A percentile compares a stretch with the other conserved stretches of the same genome.
Conservation (phyloP, 2,888 invertebrate species). For the Epistrophella euchroma region DNA sequence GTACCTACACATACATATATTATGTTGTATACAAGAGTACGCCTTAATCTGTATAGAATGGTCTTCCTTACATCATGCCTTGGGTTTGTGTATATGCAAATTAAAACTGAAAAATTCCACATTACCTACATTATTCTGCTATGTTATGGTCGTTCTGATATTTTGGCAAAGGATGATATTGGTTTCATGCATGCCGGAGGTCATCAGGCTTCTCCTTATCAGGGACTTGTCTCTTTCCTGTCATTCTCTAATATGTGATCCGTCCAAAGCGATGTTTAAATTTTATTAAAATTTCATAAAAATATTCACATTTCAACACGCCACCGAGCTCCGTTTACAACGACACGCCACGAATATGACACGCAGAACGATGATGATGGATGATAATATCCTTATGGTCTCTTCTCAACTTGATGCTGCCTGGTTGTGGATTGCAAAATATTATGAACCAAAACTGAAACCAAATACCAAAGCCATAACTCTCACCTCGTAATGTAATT, state of each 20-base stretch:
- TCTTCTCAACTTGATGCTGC: neutral
- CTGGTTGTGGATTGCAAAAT: conserved; percentile 13
- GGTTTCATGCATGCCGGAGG: conserved; percentile 17
- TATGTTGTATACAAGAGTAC: neutral
- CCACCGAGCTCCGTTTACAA: conserved; percentile 11
- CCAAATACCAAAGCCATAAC: neutral
- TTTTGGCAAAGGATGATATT: conserved; percentile 4
- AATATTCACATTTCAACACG: conserved; percentile 17
- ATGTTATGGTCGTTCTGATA: conserved; percentile 25
- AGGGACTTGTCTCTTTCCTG: neutral
- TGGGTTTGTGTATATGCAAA: conserved; percentile 51
- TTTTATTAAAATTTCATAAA: conserved; percentile 52
- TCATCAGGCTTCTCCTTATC: conserved; percentile 1
- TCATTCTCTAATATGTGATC: conserved; percentile 41
- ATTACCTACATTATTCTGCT: conserved; percentile 15
- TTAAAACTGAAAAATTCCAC: conserved; percentile 18
- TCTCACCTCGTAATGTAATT: conserved; percentile 15
- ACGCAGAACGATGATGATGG: conserved; percentile 30
- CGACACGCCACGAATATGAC: conserved; percentile 18
- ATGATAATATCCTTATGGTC: conserved; percentile 44
- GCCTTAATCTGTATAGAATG: neutral
- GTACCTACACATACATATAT: neutral
- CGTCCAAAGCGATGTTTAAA: conserved; percentile 38
- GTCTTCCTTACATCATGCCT: neutral
- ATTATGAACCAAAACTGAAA: conserved; percentile 4